Evolutionary conservation across 2,888 invertebrate species (phyloP).

Genomic region (Eulithis testata): DNA sequence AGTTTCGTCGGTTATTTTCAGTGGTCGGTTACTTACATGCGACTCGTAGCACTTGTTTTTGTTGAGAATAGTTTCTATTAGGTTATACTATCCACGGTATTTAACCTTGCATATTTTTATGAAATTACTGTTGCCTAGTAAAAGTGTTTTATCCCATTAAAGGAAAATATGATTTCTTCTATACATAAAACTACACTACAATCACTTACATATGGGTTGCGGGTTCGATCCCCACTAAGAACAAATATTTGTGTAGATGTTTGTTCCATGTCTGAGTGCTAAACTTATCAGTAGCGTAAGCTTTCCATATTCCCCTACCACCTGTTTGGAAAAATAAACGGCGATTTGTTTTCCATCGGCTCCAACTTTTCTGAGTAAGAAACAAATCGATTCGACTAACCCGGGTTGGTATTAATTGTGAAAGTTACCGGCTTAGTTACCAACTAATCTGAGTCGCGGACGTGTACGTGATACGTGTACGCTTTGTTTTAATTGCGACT

Average conservation of each 20-base stretch:
- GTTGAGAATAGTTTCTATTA: neutral
- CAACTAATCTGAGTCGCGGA: conserved; percentile 55
- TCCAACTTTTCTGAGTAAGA: conserved; percentile 34
- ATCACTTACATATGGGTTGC: no score
- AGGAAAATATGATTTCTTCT: no score
- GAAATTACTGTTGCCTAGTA: no score
- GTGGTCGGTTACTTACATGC: conserved; percentile 46
- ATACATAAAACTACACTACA: no score
- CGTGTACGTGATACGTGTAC: conserved; percentile 46
- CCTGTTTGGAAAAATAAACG: conserved; percentile 18
- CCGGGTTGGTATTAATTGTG: conserved; percentile 64
- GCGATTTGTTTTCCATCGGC: conserved; percentile 30
- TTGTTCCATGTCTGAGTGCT: no score
- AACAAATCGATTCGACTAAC: conserved; percentile 51
- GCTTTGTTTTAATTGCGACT: conserved; percentile 3
- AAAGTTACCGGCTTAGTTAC: conserved; percentile 62
- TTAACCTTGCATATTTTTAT: no score
- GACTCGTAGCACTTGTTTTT: conserved; percentile 49
- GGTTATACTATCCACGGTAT: no score
- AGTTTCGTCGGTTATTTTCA: conserved; percentile 42
- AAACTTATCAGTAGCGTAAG: neutral
- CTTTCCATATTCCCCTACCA: conserved; percentile 4
- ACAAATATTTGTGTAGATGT: no score
- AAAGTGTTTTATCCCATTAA: no score
- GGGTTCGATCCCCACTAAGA: no score